Evolutionary conservation across 1,140 invertebrate genomes (phyloP).

Genomic region (Drosophila athabasca): DNA sequence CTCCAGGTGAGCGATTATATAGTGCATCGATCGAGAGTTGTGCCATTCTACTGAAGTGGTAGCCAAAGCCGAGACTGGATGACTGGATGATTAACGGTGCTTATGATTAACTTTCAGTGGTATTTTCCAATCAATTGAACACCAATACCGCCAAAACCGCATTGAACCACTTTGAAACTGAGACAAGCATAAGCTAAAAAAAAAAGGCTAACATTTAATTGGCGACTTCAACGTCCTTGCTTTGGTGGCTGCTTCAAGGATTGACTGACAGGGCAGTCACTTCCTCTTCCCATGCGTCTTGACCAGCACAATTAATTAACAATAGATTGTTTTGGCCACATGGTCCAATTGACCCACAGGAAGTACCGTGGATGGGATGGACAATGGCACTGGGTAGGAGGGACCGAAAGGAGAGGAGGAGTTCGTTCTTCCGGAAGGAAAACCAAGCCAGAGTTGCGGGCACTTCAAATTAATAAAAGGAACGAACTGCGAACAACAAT

Average conservation of each 20-base stretch:
- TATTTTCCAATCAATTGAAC: too few species aligned
- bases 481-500: constrained; percentile 68
- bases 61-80: too few species aligned
- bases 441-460: constrained; percentile 66
- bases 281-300: constrained; percentile 34
- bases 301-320: constrained; percentile 66
- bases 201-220: too few species aligned
- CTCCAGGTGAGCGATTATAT: too few species aligned
- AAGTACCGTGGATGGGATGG: constrained; percentile 45
- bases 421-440: constrained; percentile 43
- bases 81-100: too few species aligned
- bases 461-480: constrained; percentile 74
- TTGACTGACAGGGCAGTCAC: constrained; percentile 13
- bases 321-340: constrained; percentile 74
- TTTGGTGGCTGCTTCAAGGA: constrained; percentile 25
- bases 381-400: constrained; percentile 26
- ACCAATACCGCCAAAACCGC: too few species aligned
- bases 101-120: too few species aligned
- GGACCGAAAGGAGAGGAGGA: constrained; percentile 18
- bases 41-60: too few species aligned
- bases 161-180: too few species aligned
- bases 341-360: constrained; percentile 54
- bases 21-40: too few species aligned
- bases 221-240: constrained; percentile 2
- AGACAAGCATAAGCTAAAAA: too few species aligned